These are phyloP conservation scores for Meloe dianella DNA, from an alignment of 2,888 invertebrate species.

Conservation along the genomic window DNA sequence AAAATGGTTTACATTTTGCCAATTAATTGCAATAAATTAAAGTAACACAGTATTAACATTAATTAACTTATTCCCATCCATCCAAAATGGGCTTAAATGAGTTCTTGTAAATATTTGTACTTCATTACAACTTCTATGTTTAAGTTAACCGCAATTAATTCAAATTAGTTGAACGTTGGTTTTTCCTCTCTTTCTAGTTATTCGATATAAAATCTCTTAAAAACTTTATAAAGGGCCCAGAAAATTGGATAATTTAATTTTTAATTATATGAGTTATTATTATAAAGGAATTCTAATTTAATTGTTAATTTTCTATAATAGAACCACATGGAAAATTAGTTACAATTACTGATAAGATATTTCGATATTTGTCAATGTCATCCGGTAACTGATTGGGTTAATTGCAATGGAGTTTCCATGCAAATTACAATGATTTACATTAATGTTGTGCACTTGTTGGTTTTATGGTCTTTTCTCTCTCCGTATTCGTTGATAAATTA, in stretches of 20 bases:
- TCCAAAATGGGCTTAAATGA: slow-evolving; percentile 11
- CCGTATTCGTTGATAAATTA: slow-evolving; percentile 7
- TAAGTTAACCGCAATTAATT: slow-evolving; percentile 17
- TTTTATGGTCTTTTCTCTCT: slow-evolving; percentile 8
- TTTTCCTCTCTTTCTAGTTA: background rate
- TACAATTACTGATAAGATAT: slow-evolving; percentile 7
- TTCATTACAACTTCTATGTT: slow-evolving; percentile 28
- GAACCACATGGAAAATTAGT: background rate
- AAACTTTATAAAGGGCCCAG: background rate
- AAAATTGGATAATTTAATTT: background rate
- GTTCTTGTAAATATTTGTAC: slow-evolving; percentile 29
- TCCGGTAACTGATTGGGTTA: slow-evolving; percentile 10
- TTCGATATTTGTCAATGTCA: slow-evolving; percentile 8
- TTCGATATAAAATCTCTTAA: background rate
- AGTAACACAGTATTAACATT: slow-evolving; percentile 26
- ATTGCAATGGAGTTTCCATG: slow-evolving; percentile 10
- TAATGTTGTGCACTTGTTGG: slow-evolving; percentile 13
- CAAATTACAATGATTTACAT: slow-evolving; percentile 13
- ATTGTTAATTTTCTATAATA: background rate
- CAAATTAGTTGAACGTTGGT: slow-evolving; percentile 1
- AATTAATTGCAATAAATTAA: slow-evolving; percentile 6
- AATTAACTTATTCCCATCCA: slow-evolving; percentile 30
- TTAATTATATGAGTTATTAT: background rate
- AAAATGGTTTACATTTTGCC: background rate
- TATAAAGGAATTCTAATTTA: background rate